Evolutionary conservation across 2,888 invertebrate species (phyloP).

Genomic region (Iselma pallidipennis): DNA sequence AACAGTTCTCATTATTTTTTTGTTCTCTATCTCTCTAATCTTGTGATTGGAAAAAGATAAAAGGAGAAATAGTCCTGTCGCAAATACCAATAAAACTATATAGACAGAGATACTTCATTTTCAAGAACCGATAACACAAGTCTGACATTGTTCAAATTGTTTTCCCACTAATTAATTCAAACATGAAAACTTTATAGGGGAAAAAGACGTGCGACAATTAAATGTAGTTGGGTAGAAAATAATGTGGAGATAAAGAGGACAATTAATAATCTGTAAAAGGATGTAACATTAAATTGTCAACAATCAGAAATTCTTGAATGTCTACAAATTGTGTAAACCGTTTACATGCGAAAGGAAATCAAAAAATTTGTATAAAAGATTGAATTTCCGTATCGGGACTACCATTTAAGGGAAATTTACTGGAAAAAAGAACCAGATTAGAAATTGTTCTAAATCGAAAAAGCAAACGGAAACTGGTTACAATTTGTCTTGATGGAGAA

Average conservation of each 20-base stretch:
- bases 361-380: background rate
- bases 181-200: background rate
- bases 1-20: conserved; percentile 21
- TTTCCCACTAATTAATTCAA: conserved; percentile 6
- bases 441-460: too few relatives aligned
- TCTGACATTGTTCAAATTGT: conserved; percentile 8
- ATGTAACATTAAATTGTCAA: background rate
- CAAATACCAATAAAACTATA: conserved; percentile 22
- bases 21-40: conserved; percentile 20
- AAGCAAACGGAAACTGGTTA: too few relatives aligned
- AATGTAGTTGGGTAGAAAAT: background rate
- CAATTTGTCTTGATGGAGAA: background rate
- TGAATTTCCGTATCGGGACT: background rate
- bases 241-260: background rate
- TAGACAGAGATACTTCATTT: conserved; percentile 22
- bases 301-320: background rate
- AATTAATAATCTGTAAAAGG: background rate
- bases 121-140: conserved; percentile 11
- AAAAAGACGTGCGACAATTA: background rate
- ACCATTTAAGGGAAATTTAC: background rate
- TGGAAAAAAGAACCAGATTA: background rate
- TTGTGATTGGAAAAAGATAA: conserved; percentile 12
- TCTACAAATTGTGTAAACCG: background rate
- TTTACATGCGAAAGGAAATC: background rate
- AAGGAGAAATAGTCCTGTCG: conserved; percentile 26